These are phyloP conservation scores for Nipponia nippon DNA, from an alignment of 2,113 vertebrate genomes.

Conservation along the genomic window DNA sequence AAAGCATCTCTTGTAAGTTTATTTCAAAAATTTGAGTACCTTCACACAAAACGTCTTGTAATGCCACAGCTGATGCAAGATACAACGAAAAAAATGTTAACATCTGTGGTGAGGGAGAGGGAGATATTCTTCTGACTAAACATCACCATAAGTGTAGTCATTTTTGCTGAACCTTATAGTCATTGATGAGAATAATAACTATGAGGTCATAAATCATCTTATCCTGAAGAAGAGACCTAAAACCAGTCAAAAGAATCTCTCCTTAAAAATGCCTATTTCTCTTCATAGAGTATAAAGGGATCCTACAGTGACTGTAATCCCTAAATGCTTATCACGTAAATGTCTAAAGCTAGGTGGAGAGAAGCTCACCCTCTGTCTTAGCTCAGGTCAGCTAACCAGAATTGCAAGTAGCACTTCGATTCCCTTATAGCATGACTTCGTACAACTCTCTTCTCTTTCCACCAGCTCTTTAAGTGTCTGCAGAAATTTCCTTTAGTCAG, in stretches of 20 bases:
- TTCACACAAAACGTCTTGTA: neutral
- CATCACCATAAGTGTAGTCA: neutral
- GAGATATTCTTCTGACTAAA: neutral
- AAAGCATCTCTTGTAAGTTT: neutral
- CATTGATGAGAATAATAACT: neutral
- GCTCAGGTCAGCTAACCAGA: neutral
- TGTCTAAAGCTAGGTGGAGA: neutral
- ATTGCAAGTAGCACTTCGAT: neutral
- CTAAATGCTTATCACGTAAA: neutral
- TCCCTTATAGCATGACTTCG: neutral
- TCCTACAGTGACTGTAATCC: neutral
- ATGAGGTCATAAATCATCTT: neutral
- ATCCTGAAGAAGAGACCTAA: neutral
- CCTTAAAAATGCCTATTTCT: neutral
- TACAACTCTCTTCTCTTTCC: neutral
- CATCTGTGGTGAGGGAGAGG: neutral
- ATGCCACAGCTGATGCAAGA: neutral
- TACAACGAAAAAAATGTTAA: neutral
- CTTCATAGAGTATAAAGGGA: neutral
- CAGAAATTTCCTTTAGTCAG: neutral
- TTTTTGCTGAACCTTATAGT: neutral
- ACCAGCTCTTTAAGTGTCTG: neutral
- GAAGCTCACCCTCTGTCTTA: neutral
- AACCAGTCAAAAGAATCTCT: neutral
- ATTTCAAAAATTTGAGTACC: neutral